A percentile compares a stretch with the other conserved stretches of the same genome.
Conservation (phyloP, 1,140 invertebrate species). For the Drosophila triauraria region DNA sequence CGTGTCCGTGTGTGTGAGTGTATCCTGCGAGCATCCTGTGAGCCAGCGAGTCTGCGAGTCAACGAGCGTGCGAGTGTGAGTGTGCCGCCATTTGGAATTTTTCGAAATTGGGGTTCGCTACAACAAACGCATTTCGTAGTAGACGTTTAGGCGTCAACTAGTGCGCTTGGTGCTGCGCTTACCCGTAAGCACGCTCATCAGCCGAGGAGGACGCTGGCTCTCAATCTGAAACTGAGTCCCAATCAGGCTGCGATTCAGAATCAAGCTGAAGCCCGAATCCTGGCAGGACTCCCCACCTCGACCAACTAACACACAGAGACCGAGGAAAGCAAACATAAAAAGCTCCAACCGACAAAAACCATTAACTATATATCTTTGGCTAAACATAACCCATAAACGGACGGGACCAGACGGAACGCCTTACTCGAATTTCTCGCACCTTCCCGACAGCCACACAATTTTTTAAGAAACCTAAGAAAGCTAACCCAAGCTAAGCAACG, state of each 20-base stretch:
- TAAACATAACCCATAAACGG: not conserved
- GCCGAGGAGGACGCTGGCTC: slow-evolving; percentile 53
- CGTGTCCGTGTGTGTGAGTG: slow-evolving; percentile 25
- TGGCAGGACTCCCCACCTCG: slow-evolving; percentile 18
- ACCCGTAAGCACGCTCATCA: slow-evolving; percentile 66
- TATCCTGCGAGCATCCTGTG: slow-evolving; percentile 9
- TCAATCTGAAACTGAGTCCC: slow-evolving; percentile 7
- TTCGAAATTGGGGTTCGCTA: slow-evolving; percentile 85
- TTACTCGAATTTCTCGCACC: slow-evolving; percentile 2
- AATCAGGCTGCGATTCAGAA: slow-evolving; percentile 1
- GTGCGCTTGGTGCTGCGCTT: slow-evolving; percentile 85
- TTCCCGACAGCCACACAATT: slow-evolving; percentile 43
- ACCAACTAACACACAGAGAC: slow-evolving; percentile 28
- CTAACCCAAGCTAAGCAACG: not conserved
- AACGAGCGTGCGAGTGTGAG: slow-evolving; percentile 39
- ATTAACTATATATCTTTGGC: slow-evolving; percentile 4
- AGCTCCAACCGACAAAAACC: slow-evolving; percentile 17
- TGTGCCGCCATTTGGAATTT: slow-evolving; percentile 85
- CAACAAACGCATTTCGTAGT: slow-evolving; percentile 85
- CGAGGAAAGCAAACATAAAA: slow-evolving; percentile 19
- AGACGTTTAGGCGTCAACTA: slow-evolving; percentile 86
- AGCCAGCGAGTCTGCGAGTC: slow-evolving; percentile 4
- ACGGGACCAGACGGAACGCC: not conserved
- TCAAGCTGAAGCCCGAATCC: slow-evolving; percentile 12
- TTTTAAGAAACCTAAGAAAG: slow-evolving; percentile 36